Percentiles rank a stretch among this genome's conserved stretches.
These are phyloP conservation scores for Cheilosia vernalis DNA, from an alignment of 2,888 invertebrate species.

Conservation along the genomic window DNA sequence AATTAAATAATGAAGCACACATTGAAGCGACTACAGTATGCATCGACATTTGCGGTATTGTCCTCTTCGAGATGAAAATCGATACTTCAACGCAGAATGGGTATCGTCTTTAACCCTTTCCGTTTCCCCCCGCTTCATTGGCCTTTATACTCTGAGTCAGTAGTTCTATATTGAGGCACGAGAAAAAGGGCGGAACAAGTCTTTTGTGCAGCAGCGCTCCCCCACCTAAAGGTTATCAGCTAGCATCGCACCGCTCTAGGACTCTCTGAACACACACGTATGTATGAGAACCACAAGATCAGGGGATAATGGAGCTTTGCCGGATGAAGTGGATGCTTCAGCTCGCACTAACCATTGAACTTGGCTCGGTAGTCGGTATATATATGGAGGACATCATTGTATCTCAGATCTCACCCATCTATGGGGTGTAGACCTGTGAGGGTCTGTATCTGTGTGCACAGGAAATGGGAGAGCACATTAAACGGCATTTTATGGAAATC, in stretches of 20 bases:
- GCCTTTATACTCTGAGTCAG: not conserved
- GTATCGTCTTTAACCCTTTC: slow-evolving; percentile 9
- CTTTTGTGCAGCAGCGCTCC: slow-evolving; percentile 6
- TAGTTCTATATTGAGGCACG: not conserved
- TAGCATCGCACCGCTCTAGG: slow-evolving; percentile 13
- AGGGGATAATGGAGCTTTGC: slow-evolving; percentile 33
- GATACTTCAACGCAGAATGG: slow-evolving; percentile 38
- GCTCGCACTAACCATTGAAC: slow-evolving; percentile 34
- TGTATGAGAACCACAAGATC: slow-evolving; percentile 32
- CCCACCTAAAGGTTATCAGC: slow-evolving; percentile 40
- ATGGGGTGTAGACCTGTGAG: not conserved
- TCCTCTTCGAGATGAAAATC: slow-evolving; percentile 45
- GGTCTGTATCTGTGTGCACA: slow-evolving; percentile 1
- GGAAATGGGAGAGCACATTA: slow-evolving; percentile 56
- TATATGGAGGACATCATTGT: slow-evolving; percentile 18
- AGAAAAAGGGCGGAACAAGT: slow-evolving; percentile 22
- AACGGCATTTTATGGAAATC: slow-evolving; percentile 53
- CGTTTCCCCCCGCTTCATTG: not conserved
- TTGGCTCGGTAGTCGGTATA: slow-evolving; percentile 5
- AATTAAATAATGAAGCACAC: slow-evolving; percentile 63
- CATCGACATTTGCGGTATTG: slow-evolving; percentile 44
- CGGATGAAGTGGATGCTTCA: slow-evolving; percentile 26
- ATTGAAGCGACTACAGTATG: slow-evolving; percentile 40
- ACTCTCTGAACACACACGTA: slow-evolving; percentile 20
- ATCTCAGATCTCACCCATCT: slow-evolving; percentile 8